These are phyloP conservation scores for Phyllostomus hastatus DNA, from an alignment of 2,113 vertebrate species.

Conservation along the genomic window DNA sequence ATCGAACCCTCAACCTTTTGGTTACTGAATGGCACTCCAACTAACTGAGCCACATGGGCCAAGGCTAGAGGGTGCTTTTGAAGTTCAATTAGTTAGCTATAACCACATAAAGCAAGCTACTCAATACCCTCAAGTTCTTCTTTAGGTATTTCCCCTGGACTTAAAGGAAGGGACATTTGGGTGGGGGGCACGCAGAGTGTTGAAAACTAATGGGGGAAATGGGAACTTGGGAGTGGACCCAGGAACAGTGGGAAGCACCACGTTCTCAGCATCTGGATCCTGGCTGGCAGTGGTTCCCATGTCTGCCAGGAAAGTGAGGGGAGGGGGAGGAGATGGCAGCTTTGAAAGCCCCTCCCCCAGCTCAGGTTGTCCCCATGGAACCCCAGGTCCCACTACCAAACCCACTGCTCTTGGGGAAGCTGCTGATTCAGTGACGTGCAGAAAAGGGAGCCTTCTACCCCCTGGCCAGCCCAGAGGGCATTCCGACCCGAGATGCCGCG, in stretches of 20 bases:
- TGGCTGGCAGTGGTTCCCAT: rapidly evolving
- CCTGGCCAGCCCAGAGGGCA: not conserved
- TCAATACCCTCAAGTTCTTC: not conserved
- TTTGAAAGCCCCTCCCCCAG: not conserved
- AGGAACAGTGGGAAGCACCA: not conserved
- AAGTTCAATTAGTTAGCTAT: not conserved
- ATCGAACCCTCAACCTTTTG: too few relatives aligned
- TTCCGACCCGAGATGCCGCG: not conserved
- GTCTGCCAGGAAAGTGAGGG: not conserved
- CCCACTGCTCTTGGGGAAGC: not conserved
- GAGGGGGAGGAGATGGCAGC: not conserved
- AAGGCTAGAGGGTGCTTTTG: too few relatives aligned
- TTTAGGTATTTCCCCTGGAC: not conserved
- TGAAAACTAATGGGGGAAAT: not conserved
- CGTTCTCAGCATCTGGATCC: not conserved
- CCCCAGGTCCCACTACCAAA: not conserved
- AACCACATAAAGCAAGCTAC: not conserved
- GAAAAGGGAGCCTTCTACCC: not conserved
- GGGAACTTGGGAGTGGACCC: not conserved
- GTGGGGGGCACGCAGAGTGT: not conserved
- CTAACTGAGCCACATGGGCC: too few relatives aligned
- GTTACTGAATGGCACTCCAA: too few relatives aligned
- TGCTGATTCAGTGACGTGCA: not conserved
- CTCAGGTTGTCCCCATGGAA: not conserved
- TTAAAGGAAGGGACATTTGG: not conserved